Evolutionary conservation across 2,797 vertebrate genomes (phyloP).

Genomic region (Chiloscyllium punctatum): DNA sequence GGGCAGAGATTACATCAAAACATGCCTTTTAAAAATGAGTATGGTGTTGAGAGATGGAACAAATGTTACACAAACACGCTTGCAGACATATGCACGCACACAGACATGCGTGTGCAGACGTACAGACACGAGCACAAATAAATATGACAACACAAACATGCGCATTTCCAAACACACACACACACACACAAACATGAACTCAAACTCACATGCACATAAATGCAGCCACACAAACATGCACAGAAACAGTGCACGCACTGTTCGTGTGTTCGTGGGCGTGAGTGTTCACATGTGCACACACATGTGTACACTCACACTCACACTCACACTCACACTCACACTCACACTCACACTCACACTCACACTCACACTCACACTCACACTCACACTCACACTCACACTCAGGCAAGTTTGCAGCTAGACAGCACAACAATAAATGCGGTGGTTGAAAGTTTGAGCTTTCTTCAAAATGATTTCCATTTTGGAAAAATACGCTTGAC

Average conservation of each 20-base stretch:
- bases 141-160: too few relatives aligned
- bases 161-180: background rate
- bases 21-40: background rate
- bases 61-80: too few relatives aligned
- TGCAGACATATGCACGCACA: background rate
- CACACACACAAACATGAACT: background rate
- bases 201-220: background rate
- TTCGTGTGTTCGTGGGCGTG: fast-evolving
- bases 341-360: background rate
- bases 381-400: background rate
- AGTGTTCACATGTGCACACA: background rate
- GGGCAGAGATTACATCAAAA: background rate
- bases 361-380: background rate
- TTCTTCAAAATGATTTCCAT: background rate
- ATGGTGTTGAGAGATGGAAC: background rate
- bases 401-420: background rate
- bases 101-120: background rate
- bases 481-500: background rate
- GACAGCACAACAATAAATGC: background rate
- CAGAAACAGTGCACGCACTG: background rate
- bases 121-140: too few relatives aligned
- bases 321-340: background rate
- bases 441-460: background rate
- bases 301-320: background rate
- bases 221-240: background rate